phyloP scores from a whole-genome alignment of 2,888 invertebrate genomes.

The Sarcophaga subvicina region DNA sequence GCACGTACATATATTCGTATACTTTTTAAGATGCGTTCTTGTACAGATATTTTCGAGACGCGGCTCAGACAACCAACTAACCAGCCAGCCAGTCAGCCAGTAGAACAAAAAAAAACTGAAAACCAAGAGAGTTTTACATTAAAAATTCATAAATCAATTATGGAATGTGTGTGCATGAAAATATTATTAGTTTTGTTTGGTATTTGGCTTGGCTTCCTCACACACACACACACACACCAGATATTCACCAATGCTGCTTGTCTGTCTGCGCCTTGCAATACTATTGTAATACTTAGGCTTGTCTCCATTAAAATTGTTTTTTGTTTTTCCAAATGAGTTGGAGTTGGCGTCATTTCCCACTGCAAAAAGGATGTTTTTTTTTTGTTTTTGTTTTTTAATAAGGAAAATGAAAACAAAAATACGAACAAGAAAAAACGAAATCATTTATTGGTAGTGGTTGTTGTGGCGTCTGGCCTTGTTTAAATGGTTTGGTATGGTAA shows the following conservation, averaged over 20 bases:
- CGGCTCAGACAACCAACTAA: constrained; percentile 34
- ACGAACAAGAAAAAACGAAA: constrained; percentile 32
- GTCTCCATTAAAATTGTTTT: constrained; percentile 16
- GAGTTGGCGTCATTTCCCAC: constrained; percentile 64
- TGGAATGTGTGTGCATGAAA: constrained; percentile 80
- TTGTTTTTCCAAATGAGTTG: constrained; percentile 11
- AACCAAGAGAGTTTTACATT: constrained; percentile 76
- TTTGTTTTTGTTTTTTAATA: constrained; percentile 54
- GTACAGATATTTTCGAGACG: constrained; percentile 27
- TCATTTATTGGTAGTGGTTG: constrained; percentile 56
- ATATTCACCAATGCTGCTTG: constrained; percentile 14
- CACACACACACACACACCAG: not conserved
- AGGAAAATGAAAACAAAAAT: constrained; percentile 51
- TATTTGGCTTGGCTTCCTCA: constrained; percentile 39
- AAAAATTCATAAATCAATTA: constrained; percentile 81
- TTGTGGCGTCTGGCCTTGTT: constrained; percentile 68
- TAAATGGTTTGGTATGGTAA: constrained; percentile 39
- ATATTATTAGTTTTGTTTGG: constrained; percentile 70
- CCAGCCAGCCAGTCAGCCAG: constrained; percentile 31
- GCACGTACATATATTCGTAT: constrained; percentile 33
- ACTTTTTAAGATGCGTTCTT: constrained; percentile 45
- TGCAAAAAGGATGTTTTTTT: constrained; percentile 52
- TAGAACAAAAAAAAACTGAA: constrained; percentile 39
- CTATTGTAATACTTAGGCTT: constrained; percentile 19
- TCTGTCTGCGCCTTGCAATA: constrained; percentile 21